Evolutionary conservation across 2,888 invertebrate genomes (phyloP).

Genomic region (Cataglyphis cursor): DNA sequence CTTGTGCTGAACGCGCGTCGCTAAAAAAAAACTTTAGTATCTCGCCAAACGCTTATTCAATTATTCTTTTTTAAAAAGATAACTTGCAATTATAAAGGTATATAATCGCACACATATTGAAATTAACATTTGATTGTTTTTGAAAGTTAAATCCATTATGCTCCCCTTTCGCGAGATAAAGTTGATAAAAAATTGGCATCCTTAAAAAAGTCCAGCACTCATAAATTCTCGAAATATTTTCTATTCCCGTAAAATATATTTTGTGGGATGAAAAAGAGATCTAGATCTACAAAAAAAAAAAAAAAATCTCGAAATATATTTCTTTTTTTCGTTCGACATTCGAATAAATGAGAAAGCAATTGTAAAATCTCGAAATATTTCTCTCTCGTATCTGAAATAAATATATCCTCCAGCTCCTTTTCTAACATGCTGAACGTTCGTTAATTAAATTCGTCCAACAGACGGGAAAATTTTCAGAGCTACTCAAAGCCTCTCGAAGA

Average conservation of each 20-base stretch:
- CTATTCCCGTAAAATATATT: background rate
- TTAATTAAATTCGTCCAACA: constrained; percentile 30
- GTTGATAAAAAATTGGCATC: background rate
- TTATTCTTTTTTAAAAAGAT: background rate
- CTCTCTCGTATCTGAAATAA: too few species aligned
- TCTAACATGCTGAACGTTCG: background rate
- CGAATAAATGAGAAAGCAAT: background rate
- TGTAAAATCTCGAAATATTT: background rate
- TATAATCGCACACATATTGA: background rate
- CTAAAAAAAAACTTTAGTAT: background rate
- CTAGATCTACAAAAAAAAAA: background rate
- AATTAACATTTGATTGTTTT: background rate
- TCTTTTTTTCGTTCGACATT: background rate
- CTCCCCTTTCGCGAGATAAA: background rate
- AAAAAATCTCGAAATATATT: background rate
- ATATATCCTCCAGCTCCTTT: background rate
- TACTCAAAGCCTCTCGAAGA: background rate
- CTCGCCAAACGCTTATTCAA: background rate
- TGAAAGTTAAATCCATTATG: background rate
- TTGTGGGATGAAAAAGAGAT: background rate
- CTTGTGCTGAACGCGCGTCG: background rate
- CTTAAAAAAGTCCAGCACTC: background rate
- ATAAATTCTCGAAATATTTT: background rate
- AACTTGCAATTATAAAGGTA: background rate
- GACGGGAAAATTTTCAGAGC: constrained; percentile 8